Evolutionary conservation across 1,140 invertebrate genomes (phyloP).

Genomic region (Heliconius congener): DNA sequence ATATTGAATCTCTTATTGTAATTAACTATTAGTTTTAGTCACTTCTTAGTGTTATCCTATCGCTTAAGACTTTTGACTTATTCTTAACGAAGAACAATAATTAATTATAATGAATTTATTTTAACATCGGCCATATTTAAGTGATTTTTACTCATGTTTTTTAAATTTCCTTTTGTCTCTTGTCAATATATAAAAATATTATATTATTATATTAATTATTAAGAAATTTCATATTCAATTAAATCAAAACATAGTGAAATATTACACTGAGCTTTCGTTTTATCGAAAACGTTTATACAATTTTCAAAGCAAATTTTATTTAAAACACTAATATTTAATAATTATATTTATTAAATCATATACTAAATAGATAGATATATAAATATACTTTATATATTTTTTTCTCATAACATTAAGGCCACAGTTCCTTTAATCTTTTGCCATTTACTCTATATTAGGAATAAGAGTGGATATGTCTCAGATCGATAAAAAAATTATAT

Average conservation of each 20-base stretch:
- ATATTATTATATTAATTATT: conserved; percentile 1
- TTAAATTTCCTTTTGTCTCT: not conserved
- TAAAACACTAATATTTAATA: conserved; percentile 11
- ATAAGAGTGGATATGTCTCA: not conserved
- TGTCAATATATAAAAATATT: not conserved
- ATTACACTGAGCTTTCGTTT: not conserved
- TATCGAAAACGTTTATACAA: not conserved
- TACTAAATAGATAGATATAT: conserved; percentile 13
- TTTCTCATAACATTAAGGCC: conserved; percentile 11
- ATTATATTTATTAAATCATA: conserved; percentile 19
- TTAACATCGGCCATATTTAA: conserved; percentile 10
- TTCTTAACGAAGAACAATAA: conserved; percentile 33
- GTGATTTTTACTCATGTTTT: conserved; percentile 11
- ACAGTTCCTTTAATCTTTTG: conserved; percentile 28
- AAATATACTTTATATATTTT: conserved; percentile 14
- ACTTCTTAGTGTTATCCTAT: conserved; percentile 28
- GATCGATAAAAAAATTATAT: not conserved
- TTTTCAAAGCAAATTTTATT: not conserved
- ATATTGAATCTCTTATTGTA: conserved; percentile 69
- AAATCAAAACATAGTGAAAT: not conserved
- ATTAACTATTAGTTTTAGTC: conserved; percentile 25
- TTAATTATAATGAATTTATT: conserved; percentile 30
- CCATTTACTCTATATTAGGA: conserved; percentile 14
- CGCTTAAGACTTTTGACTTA: conserved; percentile 33
- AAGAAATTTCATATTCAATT: not conserved